A percentile compares a stretch with the other conserved stretches of the same genome.
Conservation (phyloP, 2,797 vertebrate genomes). For the Cetoscarus ocellatus region DNA sequence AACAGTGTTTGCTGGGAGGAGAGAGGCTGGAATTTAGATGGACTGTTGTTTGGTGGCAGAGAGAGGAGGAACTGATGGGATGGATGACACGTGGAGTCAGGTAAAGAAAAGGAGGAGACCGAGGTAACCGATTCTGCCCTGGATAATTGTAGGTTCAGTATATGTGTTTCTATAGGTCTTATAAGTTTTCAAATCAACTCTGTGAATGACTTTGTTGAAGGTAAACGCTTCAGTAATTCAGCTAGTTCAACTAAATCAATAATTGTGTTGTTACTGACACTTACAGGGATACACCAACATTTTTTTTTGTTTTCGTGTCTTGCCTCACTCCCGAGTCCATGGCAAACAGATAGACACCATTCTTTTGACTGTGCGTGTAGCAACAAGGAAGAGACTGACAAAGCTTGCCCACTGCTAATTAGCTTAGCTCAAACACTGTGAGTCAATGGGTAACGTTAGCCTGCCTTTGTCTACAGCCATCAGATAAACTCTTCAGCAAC, state of each 20-base stretch:
- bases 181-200: background rate
- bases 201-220: background rate
- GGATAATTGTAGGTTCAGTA: background rate
- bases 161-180: constrained; percentile 6
- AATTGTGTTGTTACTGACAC: background rate
- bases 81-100: constrained; percentile 38
- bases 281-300: too few species aligned
- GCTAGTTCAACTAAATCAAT: background rate
- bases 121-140: background rate
- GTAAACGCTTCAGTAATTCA: background rate
- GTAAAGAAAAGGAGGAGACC: constrained; percentile 18
- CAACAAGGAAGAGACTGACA: too few species aligned
- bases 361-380: too few species aligned
- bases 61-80: constrained; percentile 37
- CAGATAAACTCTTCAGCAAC: too few species aligned
- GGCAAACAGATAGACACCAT: too few species aligned
- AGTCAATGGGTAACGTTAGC: too few species aligned
- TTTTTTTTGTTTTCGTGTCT: too few species aligned
- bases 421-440: too few species aligned
- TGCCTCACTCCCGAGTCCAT: too few species aligned
- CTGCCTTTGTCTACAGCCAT: too few species aligned
- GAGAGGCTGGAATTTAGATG: constrained; percentile 61
- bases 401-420: too few species aligned
- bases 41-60: constrained; percentile 60
- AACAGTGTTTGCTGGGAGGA: constrained; percentile 80